Percentiles rank a stretch among this genome's conserved stretches.
phyloP scores from a whole-genome alignment of 2,888 invertebrate genomes.

The Ectropis crepuscularia region DNA sequence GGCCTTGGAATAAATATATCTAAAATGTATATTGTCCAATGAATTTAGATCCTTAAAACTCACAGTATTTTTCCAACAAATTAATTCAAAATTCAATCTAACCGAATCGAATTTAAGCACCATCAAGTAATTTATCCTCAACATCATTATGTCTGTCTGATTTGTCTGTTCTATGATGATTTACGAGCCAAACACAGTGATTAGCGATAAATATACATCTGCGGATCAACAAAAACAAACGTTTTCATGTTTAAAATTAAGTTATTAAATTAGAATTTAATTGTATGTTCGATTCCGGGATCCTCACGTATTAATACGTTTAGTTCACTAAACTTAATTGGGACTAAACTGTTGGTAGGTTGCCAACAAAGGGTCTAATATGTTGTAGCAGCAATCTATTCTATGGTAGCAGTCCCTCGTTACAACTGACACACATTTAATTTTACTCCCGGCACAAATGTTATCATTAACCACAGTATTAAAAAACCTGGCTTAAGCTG shows the following conservation, averaged over 20 bases:
- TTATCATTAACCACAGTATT: too few relatives aligned
- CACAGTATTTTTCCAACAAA: slow-evolving; percentile 19
- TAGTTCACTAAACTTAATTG: neutral
- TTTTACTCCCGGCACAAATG: too few relatives aligned
- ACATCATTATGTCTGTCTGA: slow-evolving; percentile 29
- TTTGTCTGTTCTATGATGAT: slow-evolving; percentile 21
- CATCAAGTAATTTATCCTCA: slow-evolving; percentile 22
- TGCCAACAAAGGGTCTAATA: too few relatives aligned
- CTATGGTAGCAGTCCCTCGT: too few relatives aligned
- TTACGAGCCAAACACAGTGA: slow-evolving; percentile 20
- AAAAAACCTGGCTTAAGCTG: too few relatives aligned
- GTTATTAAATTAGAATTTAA: slow-evolving; percentile 5
- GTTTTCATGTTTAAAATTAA: slow-evolving; percentile 6
- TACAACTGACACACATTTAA: too few relatives aligned
- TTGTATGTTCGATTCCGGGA: neutral
- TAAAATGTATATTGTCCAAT: neutral
- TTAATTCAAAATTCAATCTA: slow-evolving; percentile 30
- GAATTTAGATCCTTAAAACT: slow-evolving; percentile 1
- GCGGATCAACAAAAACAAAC: slow-evolving; percentile 5
- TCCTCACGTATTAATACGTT: neutral
- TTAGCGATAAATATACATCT: slow-evolving; percentile 14
- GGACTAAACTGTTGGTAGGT: too few relatives aligned
- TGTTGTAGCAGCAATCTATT: too few relatives aligned
- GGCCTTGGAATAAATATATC: too few relatives aligned
- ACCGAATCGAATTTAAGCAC: slow-evolving; percentile 32